A percentile compares a stretch with the other conserved stretches of the same genome.
Conservation (phyloP, 2,888 invertebrate species). For the Pammene fasciana region DNA sequence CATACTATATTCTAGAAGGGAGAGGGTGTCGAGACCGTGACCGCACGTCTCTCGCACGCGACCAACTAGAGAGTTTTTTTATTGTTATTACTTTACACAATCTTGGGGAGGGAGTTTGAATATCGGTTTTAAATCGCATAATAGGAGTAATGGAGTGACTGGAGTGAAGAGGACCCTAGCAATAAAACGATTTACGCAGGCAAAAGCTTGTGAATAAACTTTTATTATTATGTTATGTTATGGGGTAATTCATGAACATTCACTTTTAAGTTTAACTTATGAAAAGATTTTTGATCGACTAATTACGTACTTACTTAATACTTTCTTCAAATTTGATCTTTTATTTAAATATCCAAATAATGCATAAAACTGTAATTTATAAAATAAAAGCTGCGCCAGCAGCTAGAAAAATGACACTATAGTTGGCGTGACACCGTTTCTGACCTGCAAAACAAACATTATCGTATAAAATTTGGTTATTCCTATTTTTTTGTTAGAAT, state of each 20-base stretch:
- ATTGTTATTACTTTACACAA: constrained; percentile 83
- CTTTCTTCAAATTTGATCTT: no score
- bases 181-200: constrained; percentile 18
- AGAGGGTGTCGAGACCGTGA: constrained; percentile 66
- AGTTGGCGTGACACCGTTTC: no score
- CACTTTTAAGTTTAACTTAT: background rate
- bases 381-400: no score
- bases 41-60: constrained; percentile 83
- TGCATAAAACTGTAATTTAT: no score
- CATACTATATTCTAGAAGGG: constrained; percentile 75
- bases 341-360: no score
- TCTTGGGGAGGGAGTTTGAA: constrained; percentile 71
- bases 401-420: no score
- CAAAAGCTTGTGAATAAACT: constrained; percentile 15
- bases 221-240: constrained; percentile 11
- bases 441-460: no score
- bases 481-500: no score
- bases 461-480: no score
- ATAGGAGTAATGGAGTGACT: constrained; percentile 66
- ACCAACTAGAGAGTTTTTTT: constrained; percentile 82
- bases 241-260: background rate
- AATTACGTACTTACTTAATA: no score
- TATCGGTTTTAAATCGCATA: constrained; percentile 82
- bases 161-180: constrained; percentile 17
- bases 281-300: background rate